A percentile compares a stretch with the other conserved stretches of the same genome.
Evolutionary conservation across 2,888 invertebrate genomes (phyloP).

Genomic region (Embidobia sp.): DNA sequence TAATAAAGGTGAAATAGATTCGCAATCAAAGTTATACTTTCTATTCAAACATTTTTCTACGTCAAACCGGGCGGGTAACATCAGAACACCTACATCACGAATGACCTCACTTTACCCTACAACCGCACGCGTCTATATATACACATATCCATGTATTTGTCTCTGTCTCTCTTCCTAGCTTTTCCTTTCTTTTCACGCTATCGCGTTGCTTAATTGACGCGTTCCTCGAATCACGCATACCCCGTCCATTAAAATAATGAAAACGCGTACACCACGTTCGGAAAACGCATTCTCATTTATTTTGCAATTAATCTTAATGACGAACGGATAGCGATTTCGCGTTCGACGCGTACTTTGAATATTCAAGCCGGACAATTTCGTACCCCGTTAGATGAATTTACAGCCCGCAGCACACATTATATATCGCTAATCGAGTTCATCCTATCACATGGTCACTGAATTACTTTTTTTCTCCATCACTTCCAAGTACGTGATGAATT

Average conservation of each 20-base stretch:
- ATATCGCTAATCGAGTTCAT: no score
- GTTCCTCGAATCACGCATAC: constrained; percentile 51
- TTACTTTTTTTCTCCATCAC: no score
- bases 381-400: constrained; percentile 14
- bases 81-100: constrained; percentile 27
- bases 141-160: constrained; percentile 7
- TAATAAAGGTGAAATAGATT: no score
- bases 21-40: constrained; percentile 1
- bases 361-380: constrained; percentile 21
- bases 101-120: constrained; percentile 31
- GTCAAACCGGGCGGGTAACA: not conserved
- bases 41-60: not conserved
- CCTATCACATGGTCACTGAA: no score
- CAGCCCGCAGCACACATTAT: no score
- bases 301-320: constrained; percentile 55
- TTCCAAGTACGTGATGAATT: no score
- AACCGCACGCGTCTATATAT: constrained; percentile 4
- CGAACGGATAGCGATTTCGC: constrained; percentile 29
- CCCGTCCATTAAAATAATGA: constrained; percentile 55
- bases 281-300: constrained; percentile 51
- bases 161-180: constrained; percentile 25
- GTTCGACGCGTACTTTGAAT: constrained; percentile 19
- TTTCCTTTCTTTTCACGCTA: constrained; percentile 53
- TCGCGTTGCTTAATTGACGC: constrained; percentile 56
- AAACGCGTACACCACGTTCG: constrained; percentile 45